Evolutionary conservation across 2,113 vertebrate genomes (phyloP), one percentile per base, ranked within the genome.

Genomic region (Rhombomys opimus): DNA sequence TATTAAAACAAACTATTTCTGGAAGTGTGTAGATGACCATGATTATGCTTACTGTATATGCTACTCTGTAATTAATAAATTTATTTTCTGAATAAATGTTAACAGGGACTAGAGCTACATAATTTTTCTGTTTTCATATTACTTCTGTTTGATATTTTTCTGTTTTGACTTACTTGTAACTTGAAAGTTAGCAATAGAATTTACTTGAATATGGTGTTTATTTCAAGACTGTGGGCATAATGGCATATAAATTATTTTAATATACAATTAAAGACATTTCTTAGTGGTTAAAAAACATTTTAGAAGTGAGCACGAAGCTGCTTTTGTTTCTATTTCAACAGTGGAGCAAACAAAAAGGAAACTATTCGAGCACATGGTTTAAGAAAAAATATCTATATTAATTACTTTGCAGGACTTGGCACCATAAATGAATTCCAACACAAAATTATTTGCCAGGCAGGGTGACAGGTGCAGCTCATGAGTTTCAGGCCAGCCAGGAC

Each of bases 251-350:
- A 87, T 97, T 61, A 5, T 81, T 95, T 85, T 76, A 41, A 32
- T 57, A 46, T 41, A 15, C 30, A 1, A 0, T 22, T 89, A 38
- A 3, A 59, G 1, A 90, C 27, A n/a, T 80, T 89, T 70, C 80
- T 93, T 80, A 23, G n/a, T 88, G 12, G 12, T 5, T 46, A 87
- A 7, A 82, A 96, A 86, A 94, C 73, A 30, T 70, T 90, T 97
- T 88, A 35, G 65, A 94, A 87, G 86, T n/a, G 22, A 5, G 5
- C 87, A 3, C 91, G 15, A 54, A 57, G 1, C 86, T 84, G 5
- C 5, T 46, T 32, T 65, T 61, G 2, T 90, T 95, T 82, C 35
- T 77, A 10, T 85, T 95, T 91, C 0, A 68, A 20, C 85, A 90
- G 32, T 76, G 81, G 89, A 25, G 0, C 35, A 75, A 81, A 68